Conservation (phyloP, 2,888 invertebrate genomes). For the Antitype chi region DNA sequence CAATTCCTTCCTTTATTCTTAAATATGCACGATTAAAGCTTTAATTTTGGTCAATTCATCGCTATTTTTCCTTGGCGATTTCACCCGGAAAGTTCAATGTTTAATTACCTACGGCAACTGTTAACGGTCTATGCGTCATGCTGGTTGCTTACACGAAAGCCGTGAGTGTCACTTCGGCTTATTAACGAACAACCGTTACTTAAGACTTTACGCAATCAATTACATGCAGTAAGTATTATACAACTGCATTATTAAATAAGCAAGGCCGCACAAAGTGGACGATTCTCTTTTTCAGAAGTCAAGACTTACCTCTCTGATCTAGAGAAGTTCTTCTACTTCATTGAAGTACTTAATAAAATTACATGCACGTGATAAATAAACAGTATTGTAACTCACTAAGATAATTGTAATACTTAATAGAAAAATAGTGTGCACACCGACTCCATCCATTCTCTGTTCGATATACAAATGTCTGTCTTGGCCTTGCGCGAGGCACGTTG, state of each 20-base stretch:
- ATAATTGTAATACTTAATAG: too few species aligned
- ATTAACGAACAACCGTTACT: conserved; percentile 22
- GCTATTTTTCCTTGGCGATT: background rate
- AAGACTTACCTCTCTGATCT: background rate
- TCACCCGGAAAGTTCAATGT: conserved; percentile 1
- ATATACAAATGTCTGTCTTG: conserved; percentile 67
- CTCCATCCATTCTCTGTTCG: conserved; percentile 59
- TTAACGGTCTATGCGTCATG: conserved; percentile 4
- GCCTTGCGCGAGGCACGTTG: conserved; percentile 78
- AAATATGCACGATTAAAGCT: background rate
- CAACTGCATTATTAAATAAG: conserved; percentile 3
- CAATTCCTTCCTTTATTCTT: too few species aligned
- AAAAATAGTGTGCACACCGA: background rate
- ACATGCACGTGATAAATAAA: background rate
- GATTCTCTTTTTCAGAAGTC: background rate
- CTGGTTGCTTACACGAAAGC: conserved; percentile 6
- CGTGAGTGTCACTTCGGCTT: conserved; percentile 15
- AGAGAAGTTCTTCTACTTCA: background rate
- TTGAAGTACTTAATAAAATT: too few species aligned
- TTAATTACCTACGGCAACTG: background rate
- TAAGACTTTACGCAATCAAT: conserved; percentile 31
- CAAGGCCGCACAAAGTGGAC: background rate
- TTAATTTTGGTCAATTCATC: background rate
- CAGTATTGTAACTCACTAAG: background rate
- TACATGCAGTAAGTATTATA: conserved; percentile 27